phyloP scores from a whole-genome alignment of 2,888 invertebrate genomes.

The Sphinx pinastri region DNA sequence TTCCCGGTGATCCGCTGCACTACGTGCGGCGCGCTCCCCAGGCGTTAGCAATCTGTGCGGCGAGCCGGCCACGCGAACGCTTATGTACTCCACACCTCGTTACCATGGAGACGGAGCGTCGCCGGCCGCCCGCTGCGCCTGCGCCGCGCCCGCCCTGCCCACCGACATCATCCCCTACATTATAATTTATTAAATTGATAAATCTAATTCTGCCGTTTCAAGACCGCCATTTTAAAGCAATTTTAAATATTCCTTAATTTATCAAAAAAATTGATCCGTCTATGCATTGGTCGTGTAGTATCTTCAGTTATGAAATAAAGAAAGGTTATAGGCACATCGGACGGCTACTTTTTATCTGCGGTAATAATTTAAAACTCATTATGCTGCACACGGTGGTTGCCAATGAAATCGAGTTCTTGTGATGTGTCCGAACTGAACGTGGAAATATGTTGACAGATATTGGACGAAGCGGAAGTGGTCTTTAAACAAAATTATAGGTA shows the following conservation, averaged over 20 bases:
- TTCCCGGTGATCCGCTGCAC: slow-evolving; percentile 80
- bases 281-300: slow-evolving; percentile 51
- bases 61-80: slow-evolving; percentile 51
- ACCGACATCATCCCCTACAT: slow-evolving; percentile 35
- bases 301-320: slow-evolving; percentile 67
- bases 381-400: slow-evolving; percentile 75
- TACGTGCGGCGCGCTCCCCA: slow-evolving; percentile 80
- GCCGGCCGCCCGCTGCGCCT: slow-evolving; percentile 62
- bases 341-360: slow-evolving; percentile 77
- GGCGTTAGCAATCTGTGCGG: slow-evolving; percentile 71
- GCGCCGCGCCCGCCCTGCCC: slow-evolving; percentile 44
- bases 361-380: slow-evolving; percentile 83
- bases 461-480: slow-evolving; percentile 79
- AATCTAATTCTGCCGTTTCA: slow-evolving; percentile 33
- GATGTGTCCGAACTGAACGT: slow-evolving; percentile 76
- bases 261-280: slow-evolving; percentile 34
- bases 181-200: slow-evolving; percentile 32
- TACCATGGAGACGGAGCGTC: slow-evolving; percentile 76
- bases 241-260: slow-evolving; percentile 34
- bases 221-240: slow-evolving; percentile 1
- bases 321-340: slow-evolving; percentile 71
- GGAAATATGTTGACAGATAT: slow-evolving; percentile 83
- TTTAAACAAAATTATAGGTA: slow-evolving; percentile 79
- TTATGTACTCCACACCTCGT: slow-evolving; percentile 70
- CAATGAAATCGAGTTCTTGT: slow-evolving; percentile 83